Conservation (phyloP, 2,113 vertebrate species). For the Phrynocephalus versicolor region DNA sequence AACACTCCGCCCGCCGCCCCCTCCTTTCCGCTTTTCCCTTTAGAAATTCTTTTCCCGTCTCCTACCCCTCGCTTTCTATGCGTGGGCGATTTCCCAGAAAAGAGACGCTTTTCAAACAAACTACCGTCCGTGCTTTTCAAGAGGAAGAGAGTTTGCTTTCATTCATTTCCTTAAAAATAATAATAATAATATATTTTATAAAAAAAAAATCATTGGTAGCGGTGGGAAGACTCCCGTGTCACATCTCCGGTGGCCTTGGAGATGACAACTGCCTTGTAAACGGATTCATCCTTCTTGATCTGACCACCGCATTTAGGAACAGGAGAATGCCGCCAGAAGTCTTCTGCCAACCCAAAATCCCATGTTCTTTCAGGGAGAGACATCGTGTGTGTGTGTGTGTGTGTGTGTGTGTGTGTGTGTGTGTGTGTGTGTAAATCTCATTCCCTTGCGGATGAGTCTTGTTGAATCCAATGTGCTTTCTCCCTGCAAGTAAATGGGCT, state of each 20-base stretch:
- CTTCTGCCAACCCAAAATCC: background rate
- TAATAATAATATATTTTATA: too few species aligned
- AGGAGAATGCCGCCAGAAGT: background rate
- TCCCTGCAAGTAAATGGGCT: constrained; percentile 5
- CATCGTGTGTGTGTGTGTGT: too few species aligned
- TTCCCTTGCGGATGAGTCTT: background rate
- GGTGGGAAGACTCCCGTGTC: background rate
- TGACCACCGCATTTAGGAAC: background rate
- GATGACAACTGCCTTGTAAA: constrained; percentile 24
- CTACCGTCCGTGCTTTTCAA: background rate
- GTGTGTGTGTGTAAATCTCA: too few species aligned
- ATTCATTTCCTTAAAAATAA: background rate
- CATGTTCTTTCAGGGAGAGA: background rate
- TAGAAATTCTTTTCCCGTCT: constrained; percentile 29
- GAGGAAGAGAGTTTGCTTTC: constrained; percentile 8
- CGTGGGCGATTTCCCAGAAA: background rate
- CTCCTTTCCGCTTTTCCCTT: constrained; percentile 43
- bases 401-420: too few species aligned
- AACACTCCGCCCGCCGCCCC: background rate
- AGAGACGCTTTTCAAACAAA: background rate
- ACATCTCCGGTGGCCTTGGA: background rate
- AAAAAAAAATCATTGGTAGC: background rate
- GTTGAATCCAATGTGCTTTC: background rate
- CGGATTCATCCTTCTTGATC: constrained; percentile 10
- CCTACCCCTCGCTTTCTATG: constrained; percentile 3